phyloP scores from a whole-genome alignment of 1,140 invertebrate species.

The Hydropsyche tenuis region DNA sequence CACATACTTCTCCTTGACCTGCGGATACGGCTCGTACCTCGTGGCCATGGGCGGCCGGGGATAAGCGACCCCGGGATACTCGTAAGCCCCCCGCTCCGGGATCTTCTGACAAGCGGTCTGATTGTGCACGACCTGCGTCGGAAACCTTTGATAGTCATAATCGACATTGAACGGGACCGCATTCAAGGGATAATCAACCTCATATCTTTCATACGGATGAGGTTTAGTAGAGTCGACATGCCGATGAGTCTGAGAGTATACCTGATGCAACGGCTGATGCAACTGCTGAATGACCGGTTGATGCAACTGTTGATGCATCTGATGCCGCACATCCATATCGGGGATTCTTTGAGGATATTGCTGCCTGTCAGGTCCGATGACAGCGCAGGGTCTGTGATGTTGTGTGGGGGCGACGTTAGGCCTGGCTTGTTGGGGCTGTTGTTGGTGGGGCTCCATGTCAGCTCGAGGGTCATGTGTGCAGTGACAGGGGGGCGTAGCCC shows the following conservation, averaged over 20 bases:
- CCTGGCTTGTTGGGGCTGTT: too few relatives aligned
- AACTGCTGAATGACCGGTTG: too few relatives aligned
- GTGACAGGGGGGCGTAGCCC: too few relatives aligned
- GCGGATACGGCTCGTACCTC: slow-evolving; percentile 7
- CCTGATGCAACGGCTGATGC: background rate
- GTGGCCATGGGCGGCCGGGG: background rate
- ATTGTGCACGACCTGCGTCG: background rate
- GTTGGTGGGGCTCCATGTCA: too few relatives aligned
- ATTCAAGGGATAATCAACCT: background rate
- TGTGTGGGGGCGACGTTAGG: background rate
- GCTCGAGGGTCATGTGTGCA: too few relatives aligned
- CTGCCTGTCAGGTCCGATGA: slow-evolving; percentile 59
- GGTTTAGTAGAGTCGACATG: background rate
- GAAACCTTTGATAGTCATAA: background rate
- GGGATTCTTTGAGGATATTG: background rate
- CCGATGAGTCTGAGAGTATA: background rate
- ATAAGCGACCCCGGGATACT: background rate
- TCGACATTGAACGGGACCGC: background rate
- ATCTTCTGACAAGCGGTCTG: background rate
- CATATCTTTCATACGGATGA: background rate
- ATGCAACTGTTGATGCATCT: background rate
- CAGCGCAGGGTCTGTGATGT: slow-evolving; percentile 57
- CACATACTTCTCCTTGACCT: background rate
- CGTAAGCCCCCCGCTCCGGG: background rate
- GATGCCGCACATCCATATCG: background rate